phyloP scores from a whole-genome alignment of 1,140 invertebrate genomes.

The Aplysia californica region DNA sequence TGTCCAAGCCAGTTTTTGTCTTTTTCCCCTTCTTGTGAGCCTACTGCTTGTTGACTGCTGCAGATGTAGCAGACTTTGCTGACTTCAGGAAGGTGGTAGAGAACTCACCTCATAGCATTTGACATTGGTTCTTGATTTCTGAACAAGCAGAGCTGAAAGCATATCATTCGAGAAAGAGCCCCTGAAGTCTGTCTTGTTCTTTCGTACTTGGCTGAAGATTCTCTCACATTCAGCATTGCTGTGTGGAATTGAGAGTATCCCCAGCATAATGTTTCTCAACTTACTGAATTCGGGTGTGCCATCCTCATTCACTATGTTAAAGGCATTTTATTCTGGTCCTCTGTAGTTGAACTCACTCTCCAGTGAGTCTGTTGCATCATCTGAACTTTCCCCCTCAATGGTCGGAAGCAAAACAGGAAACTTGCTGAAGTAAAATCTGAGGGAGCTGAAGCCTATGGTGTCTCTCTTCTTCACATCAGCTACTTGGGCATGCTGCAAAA shows the following conservation, averaged over 20 bases:
- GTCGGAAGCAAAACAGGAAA: neutral
- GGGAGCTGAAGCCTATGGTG: neutral
- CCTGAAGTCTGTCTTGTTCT: neutral
- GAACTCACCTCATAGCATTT: no score
- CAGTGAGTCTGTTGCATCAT: neutral
- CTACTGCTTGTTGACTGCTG: no score
- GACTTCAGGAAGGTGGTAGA: no score
- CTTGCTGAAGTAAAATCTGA: neutral
- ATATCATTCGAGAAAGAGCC: neutral
- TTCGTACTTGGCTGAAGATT: neutral
- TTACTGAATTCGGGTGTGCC: neutral
- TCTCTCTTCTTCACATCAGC: neutral
- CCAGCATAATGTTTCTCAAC: neutral
- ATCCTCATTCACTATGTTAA: neutral
- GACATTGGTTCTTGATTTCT: no score
- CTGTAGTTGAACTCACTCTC: neutral
- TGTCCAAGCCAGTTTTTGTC: no score
- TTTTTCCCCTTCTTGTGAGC: no score
- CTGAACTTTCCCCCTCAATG: neutral
- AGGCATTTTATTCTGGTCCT: neutral
- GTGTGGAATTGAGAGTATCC: neutral
- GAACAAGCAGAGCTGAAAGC: no score
- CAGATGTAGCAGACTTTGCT: no score
- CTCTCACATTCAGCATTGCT: neutral
- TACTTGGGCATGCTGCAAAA: neutral